A percentile compares a stretch with the other conserved stretches of the same genome.
These are phyloP conservation scores for Mugil cephalus DNA, from an alignment of 2,113 vertebrate genomes.

Conservation along the genomic window DNA sequence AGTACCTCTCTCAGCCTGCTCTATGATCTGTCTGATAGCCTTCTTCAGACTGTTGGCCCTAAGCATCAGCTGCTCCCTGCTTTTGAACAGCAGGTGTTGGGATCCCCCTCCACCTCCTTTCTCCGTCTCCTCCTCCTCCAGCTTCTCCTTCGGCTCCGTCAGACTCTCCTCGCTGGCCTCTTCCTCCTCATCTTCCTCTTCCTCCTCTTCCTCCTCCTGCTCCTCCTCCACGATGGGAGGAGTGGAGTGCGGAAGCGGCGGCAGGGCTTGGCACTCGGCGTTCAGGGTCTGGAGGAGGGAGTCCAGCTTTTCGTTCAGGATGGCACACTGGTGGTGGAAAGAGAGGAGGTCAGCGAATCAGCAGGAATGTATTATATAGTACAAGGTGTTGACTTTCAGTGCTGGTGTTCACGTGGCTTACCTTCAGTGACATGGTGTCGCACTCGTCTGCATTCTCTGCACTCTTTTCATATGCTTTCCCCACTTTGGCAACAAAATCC, in stretches of 20 bases:
- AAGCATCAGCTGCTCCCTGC: constrained; percentile 92
- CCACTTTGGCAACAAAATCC: constrained; percentile 97
- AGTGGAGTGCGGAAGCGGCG: constrained; percentile 77
- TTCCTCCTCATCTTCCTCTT: constrained; percentile 82
- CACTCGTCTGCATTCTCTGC: constrained; percentile 91
- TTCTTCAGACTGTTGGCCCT: constrained; percentile 98
- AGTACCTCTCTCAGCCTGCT: constrained; percentile 94
- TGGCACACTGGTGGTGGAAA: constrained; percentile 85
- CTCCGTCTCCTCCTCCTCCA: constrained; percentile 85
- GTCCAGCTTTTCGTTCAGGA: constrained; percentile 96
- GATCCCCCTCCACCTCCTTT: constrained; percentile 80
- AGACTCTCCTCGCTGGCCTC: constrained; percentile 93
- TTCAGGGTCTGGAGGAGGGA: constrained; percentile 93
- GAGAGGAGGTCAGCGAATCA: neutral
- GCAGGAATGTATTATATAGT: neutral
- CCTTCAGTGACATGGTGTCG: constrained; percentile 92
- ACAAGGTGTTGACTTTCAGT: neutral
- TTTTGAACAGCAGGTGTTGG: constrained; percentile 86
- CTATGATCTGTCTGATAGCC: constrained; percentile 95
- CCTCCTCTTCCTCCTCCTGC: constrained; percentile 81
- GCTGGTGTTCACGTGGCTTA: constrained; percentile 73
- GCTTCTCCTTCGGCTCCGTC: constrained; percentile 90
- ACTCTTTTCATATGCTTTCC: constrained; percentile 92
- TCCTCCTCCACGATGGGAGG: constrained; percentile 92
- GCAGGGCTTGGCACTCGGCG: constrained; percentile 84